phyloP scores from a whole-genome alignment of 2,888 invertebrate genomes.

The Quadroppia sp. region DNA sequence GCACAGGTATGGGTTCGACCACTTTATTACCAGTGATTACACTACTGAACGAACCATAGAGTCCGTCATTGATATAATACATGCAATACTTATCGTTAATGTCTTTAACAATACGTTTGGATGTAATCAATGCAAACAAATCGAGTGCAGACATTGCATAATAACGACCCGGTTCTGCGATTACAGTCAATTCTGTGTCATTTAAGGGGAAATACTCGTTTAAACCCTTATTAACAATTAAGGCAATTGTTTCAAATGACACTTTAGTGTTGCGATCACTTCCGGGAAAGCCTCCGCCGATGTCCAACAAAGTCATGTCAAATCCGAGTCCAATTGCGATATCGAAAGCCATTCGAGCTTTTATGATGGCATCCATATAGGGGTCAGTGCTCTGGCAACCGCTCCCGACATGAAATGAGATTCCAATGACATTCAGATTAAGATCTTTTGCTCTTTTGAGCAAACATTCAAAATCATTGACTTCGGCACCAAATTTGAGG shows the following conservation, averaged over 20 bases:
- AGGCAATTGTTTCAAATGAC: slow-evolving; percentile 1
- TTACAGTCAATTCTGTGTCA: neutral
- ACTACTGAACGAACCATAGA: slow-evolving; percentile 28
- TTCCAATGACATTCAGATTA: slow-evolving; percentile 2
- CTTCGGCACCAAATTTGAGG: slow-evolving; percentile 11
- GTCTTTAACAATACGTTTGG: neutral
- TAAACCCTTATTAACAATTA: neutral
- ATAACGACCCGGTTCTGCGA: slow-evolving; percentile 27
- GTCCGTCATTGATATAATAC: slow-evolving; percentile 32
- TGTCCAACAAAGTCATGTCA: slow-evolving; percentile 9
- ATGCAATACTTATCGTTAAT: neutral
- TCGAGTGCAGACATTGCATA: slow-evolving; percentile 24
- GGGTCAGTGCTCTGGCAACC: slow-evolving; percentile 24
- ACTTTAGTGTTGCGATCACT: neutral
- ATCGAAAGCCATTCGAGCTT: neutral
- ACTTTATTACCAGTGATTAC: slow-evolving; percentile 12
- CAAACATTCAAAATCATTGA: neutral
- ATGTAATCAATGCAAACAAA: neutral
- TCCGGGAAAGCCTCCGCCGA: slow-evolving; percentile 30
- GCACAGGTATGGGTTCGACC: slow-evolving; percentile 21
- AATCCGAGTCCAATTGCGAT: neutral
- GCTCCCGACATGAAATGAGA: slow-evolving; percentile 30
- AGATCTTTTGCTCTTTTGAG: neutral
- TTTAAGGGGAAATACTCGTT: slow-evolving; percentile 6
- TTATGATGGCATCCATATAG: neutral